Percentiles rank a stretch among this genome's conserved stretches.
These are phyloP conservation scores for Pseudopipra pipra DNA, from an alignment of 2,113 vertebrate species.

Conservation along the genomic window DNA sequence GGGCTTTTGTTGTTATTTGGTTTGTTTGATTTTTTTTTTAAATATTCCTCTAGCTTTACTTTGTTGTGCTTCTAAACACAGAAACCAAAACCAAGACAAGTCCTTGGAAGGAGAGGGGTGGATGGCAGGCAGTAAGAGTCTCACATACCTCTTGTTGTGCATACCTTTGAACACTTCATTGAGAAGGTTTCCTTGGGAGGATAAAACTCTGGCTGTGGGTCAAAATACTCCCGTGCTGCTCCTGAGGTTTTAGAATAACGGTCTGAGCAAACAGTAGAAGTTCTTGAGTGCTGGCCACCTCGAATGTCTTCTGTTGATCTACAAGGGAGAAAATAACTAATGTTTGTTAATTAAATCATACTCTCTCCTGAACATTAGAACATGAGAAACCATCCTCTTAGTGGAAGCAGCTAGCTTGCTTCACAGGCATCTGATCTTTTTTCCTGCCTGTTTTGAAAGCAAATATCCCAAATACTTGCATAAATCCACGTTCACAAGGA, in stretches of 20 bases:
- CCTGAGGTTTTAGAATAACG: neutral
- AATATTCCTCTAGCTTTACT: neutral
- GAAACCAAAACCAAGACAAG: neutral
- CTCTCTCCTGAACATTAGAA: neutral
- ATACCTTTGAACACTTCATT: slow-evolving; percentile 70
- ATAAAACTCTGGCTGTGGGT: neutral
- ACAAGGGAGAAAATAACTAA: neutral
- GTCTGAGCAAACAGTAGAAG: neutral
- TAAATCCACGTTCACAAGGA: neutral
- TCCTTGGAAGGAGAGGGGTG: neutral
- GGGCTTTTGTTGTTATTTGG: neutral
- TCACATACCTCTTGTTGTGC: slow-evolving; percentile 73
- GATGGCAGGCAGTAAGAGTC: neutral
- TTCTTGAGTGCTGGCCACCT: neutral
- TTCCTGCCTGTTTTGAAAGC: neutral
- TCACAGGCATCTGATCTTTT: neutral
- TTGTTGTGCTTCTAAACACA: neutral
- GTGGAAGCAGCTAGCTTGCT: neutral
- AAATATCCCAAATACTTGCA: neutral
- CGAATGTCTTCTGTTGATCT: neutral
- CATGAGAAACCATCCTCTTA: neutral
- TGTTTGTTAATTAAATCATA: neutral
- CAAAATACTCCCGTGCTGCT: neutral
- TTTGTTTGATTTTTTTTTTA: neutral
- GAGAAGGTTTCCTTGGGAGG: slow-evolving; percentile 61